phyloP scores from a whole-genome alignment of 64 coral and sea anemone species.

The Platygyra sinensis region DNA sequence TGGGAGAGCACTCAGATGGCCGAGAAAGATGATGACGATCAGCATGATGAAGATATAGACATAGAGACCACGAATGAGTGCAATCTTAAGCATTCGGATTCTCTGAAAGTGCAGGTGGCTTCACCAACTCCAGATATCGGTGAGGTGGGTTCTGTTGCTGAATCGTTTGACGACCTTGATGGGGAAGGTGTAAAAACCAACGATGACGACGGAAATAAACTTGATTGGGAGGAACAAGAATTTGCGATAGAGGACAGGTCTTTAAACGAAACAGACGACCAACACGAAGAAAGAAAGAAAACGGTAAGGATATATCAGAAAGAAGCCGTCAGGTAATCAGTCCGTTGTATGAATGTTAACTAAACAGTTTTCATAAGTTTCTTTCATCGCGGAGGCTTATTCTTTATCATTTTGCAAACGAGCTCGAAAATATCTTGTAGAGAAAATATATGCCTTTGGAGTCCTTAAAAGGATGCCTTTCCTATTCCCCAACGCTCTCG shows the following conservation, averaged over 20 bases:
- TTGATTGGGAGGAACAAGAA: background rate
- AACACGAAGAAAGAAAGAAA: too few relatives aligned
- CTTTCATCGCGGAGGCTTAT: too few relatives aligned
- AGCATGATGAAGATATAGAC: background rate
- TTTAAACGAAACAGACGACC: too few relatives aligned
- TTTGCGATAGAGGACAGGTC: background rate
- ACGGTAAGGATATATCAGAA: too few relatives aligned
- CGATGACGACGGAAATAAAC: background rate
- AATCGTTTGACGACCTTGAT: background rate
- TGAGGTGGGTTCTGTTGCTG: background rate
- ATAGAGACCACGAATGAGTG: background rate
- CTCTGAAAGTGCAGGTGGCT: conserved; percentile 9
- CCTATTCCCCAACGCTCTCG: too few relatives aligned
- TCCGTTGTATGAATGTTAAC: too few relatives aligned
- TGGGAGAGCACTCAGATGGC: background rate
- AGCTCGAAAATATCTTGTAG: too few relatives aligned
- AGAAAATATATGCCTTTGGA: too few relatives aligned
- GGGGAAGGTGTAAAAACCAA: background rate
- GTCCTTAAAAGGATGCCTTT: too few relatives aligned
- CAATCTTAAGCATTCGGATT: background rate
- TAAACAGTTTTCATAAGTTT: too few relatives aligned
- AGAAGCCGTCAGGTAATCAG: too few relatives aligned
- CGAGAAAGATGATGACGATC: background rate
- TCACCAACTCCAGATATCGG: conserved; percentile 1
- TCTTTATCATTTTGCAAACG: too few relatives aligned